Conservation (phyloP, 1,140 invertebrate genomes). For the Pachypeltis micranthus region DNA sequence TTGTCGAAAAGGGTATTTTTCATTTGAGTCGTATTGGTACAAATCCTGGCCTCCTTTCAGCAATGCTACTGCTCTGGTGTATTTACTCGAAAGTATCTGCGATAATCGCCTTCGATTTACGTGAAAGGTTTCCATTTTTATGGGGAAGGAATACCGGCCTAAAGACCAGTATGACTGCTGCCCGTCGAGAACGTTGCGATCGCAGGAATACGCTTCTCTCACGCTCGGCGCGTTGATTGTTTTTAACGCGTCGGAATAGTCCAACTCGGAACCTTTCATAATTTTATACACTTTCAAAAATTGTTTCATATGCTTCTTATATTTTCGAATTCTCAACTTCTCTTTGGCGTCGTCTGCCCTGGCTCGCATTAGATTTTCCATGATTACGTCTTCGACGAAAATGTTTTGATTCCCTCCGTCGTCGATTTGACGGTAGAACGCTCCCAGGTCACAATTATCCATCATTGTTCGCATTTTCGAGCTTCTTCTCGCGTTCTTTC, state of each 20-base stretch:
- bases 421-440: not conserved
- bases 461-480: not conserved
- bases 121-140: constrained; percentile 8
- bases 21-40: constrained; percentile 13
- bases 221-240: not conserved
- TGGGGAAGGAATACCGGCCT: not conserved
- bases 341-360: not conserved
- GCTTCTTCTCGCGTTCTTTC: not conserved
- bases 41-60: constrained; percentile 12
- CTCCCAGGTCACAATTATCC: not conserved
- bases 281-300: not conserved
- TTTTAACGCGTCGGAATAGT: not conserved
- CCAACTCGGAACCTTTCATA: not conserved
- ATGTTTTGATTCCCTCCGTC: not conserved
- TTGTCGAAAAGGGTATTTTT: constrained; percentile 14
- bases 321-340: not conserved
- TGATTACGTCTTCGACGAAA: not conserved
- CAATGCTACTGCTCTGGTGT: not conserved
- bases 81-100: not conserved
- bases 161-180: not conserved
- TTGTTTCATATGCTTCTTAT: not conserved
- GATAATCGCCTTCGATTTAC: not conserved
- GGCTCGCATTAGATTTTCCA: not conserved
- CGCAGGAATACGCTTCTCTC: not conserved
- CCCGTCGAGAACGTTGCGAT: not conserved